Percentiles rank a stretch among this genome's conserved stretches.
Conservation (phyloP, 2,797 vertebrate species). For the Gymnopithys bicolor region DNA sequence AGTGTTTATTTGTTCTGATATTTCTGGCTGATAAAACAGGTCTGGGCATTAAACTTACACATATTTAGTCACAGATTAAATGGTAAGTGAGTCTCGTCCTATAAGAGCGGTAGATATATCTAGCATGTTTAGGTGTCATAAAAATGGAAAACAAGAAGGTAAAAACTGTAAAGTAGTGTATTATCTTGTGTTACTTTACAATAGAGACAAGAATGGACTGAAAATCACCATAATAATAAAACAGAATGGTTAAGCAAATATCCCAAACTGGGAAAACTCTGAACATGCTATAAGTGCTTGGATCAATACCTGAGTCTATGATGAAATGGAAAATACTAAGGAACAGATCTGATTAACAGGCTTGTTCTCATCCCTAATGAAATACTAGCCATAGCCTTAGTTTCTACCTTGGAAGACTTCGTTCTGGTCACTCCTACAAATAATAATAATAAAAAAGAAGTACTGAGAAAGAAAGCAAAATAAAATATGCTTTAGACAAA, state of each 20-base stretch:
- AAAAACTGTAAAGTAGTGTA: neutral
- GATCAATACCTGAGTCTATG: neutral
- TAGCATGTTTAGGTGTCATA: neutral
- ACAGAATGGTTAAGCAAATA: neutral
- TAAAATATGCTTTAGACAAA: neutral
- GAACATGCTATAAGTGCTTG: neutral
- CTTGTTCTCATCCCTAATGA: neutral
- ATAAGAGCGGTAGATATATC: neutral
- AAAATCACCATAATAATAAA: neutral
- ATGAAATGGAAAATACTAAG: neutral
- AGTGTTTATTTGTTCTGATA: neutral
- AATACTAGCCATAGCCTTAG: neutral
- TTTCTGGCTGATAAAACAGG: neutral
- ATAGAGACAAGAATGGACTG: neutral
- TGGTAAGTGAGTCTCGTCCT: neutral
- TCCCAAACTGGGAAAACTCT: neutral
- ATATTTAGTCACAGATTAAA: neutral
- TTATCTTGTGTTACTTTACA: neutral
- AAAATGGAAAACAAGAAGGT: neutral
- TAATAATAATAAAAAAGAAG: rapidly evolving
- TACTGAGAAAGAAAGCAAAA: neutral
- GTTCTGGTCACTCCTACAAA: neutral
- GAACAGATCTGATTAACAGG: neutral
- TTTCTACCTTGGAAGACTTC: neutral
- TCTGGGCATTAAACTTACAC: neutral